phyloP scores from a whole-genome alignment of 2,888 invertebrate genomes.

The Rhagium mordax region DNA sequence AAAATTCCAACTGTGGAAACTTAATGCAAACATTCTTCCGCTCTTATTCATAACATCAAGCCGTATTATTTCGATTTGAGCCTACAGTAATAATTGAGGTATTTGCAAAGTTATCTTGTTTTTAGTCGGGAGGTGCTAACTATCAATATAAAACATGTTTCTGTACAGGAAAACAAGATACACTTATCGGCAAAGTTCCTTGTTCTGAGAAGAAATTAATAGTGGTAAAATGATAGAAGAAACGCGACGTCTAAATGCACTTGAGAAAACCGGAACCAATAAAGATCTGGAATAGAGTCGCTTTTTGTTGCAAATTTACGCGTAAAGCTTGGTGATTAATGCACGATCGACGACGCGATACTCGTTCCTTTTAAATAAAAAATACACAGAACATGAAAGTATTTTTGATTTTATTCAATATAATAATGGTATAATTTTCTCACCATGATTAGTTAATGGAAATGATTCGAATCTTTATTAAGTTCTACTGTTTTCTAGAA shows the following conservation, averaged over 20 bases:
- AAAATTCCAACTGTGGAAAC: background rate
- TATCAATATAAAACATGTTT: background rate
- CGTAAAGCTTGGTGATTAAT: background rate
- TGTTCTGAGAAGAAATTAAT: slow-evolving; percentile 8
- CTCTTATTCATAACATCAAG: background rate
- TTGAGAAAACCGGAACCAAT: slow-evolving; percentile 1
- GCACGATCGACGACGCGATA: background rate
- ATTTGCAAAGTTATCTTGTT: background rate
- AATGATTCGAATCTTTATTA: too few relatives aligned
- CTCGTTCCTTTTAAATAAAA: background rate
- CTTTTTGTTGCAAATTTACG: background rate
- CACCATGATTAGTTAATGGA: too few relatives aligned
- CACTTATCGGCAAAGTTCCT: slow-evolving; percentile 10
- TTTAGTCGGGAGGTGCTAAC: background rate
- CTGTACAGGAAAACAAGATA: background rate
- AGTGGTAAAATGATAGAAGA: background rate
- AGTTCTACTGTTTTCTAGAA: too few relatives aligned
- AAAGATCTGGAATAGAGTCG: background rate
- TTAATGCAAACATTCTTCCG: background rate
- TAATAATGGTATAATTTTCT: too few relatives aligned
- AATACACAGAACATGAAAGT: background rate
- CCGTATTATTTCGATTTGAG: background rate
- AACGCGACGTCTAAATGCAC: background rate
- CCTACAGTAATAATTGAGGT: background rate
- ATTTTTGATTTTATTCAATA: background rate